Evolutionary conservation across 2,113 vertebrate genomes (phyloP).

Genomic region (Corythaixoides concolor): DNA sequence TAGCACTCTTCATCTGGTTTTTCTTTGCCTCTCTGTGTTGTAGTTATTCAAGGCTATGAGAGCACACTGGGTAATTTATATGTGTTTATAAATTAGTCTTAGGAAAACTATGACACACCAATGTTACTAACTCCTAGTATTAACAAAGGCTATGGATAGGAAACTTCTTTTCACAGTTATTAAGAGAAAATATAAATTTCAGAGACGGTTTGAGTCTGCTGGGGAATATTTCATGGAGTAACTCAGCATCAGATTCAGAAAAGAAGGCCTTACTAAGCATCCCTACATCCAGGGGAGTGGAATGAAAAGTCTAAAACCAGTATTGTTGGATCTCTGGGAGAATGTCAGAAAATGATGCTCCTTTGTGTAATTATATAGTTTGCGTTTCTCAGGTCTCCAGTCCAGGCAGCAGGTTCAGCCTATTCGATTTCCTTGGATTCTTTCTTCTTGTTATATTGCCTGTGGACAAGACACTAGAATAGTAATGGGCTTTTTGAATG

Average conservation of each 20-base stretch:
- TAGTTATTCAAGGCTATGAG: neutral
- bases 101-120: neutral
- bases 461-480: neutral
- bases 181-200: neutral
- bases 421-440: neutral
- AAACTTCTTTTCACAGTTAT: neutral
- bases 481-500: neutral
- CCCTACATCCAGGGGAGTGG: neutral
- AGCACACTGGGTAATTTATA: neutral
- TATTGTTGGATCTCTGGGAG: neutral
- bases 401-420: neutral
- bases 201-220: neutral
- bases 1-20: neutral
- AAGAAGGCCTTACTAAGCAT: neutral
- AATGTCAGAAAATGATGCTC: neutral
- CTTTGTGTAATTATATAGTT: neutral
- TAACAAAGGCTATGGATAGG: rapidly evolving
- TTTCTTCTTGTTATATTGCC: neutral
- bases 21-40: neutral
- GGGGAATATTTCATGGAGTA: neutral
- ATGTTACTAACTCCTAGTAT: neutral
- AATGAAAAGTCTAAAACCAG: neutral
- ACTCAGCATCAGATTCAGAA: neutral
- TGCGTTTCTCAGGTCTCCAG: neutral
- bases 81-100: neutral